Conservation (phyloP, 1,140 invertebrate genomes). For the Sipha flava region DNA sequence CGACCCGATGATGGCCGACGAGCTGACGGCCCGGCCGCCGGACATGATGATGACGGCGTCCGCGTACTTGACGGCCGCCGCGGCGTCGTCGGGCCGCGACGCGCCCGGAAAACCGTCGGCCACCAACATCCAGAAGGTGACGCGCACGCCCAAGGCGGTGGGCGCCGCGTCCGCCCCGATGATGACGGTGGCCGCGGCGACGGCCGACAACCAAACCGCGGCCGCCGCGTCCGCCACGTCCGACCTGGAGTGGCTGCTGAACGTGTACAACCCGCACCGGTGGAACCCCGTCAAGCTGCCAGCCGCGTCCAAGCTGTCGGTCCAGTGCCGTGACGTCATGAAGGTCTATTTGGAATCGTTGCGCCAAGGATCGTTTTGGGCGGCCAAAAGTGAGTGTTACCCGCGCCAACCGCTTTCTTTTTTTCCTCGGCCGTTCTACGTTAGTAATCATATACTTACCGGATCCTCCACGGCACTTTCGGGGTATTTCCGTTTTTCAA, state of each 20-base stretch:
- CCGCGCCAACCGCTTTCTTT: too few relatives aligned
- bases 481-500: too few relatives aligned
- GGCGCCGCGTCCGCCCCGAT: background rate
- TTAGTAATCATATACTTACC: too few relatives aligned
- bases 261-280: constrained; percentile 56
- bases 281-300: constrained; percentile 47
- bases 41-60: background rate
- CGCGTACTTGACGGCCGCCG: background rate
- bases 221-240: background rate
- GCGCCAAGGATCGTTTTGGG: constrained; percentile 54
- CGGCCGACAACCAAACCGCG: background rate
- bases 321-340: constrained; percentile 50
- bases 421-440: too few relatives aligned
- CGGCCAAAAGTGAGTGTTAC: constrained; percentile 57
- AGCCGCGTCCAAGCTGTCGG: constrained; percentile 34
- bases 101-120: background rate
- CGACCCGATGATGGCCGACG: background rate
- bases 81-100: background rate
- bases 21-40: background rate
- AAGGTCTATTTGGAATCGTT: constrained; percentile 50
- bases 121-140: constrained; percentile 16
- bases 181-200: background rate
- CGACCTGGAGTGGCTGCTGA: constrained; percentile 53
- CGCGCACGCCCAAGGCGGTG: background rate
- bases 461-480: too few relatives aligned